phyloP scores from a whole-genome alignment of 1,140 invertebrate species.

The Euwallacea similis region DNA sequence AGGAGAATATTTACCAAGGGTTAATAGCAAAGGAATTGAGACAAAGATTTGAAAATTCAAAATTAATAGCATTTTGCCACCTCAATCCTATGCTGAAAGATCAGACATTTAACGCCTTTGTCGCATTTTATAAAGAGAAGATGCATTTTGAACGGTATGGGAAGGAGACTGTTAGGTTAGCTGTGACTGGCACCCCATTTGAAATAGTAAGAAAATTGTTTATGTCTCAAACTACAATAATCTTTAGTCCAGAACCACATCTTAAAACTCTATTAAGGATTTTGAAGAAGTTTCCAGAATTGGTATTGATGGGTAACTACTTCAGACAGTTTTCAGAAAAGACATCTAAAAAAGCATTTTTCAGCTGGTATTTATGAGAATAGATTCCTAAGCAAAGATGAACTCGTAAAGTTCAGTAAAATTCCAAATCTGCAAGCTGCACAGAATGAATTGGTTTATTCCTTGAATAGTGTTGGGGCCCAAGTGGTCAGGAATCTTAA shows the following conservation, averaged over 20 bases:
- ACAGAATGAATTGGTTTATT: conserved; percentile 64
- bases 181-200: conserved; percentile 63
- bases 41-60: conserved; percentile 69
- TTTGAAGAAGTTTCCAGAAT: conserved; percentile 63
- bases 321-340: not conserved
- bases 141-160: conserved; percentile 69
- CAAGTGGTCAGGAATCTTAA: conserved; percentile 67
- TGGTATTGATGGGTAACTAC: conserved; percentile 64
- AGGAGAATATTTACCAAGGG: conserved; percentile 66
- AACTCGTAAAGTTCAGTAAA: conserved; percentile 65
- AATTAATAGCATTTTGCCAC: conserved; percentile 70
- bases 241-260: conserved; percentile 66
- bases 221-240: conserved; percentile 60
- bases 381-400: conserved; percentile 65
- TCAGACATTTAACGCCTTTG: conserved; percentile 63
- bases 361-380: conserved; percentile 69
- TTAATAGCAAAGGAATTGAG: conserved; percentile 70
- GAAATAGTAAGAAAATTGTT: conserved; percentile 62
- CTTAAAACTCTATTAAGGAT: conserved; percentile 61
- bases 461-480: conserved; percentile 64
- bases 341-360: conserved; percentile 43
- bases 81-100: conserved; percentile 65
- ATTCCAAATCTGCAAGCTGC: conserved; percentile 63
- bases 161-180: conserved; percentile 60
- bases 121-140: conserved; percentile 62